Evolutionary conservation across 2,888 invertebrate genomes (phyloP), one percentile per base, ranked within the genome.

Genomic region (Drosophila phalerata): DNA sequence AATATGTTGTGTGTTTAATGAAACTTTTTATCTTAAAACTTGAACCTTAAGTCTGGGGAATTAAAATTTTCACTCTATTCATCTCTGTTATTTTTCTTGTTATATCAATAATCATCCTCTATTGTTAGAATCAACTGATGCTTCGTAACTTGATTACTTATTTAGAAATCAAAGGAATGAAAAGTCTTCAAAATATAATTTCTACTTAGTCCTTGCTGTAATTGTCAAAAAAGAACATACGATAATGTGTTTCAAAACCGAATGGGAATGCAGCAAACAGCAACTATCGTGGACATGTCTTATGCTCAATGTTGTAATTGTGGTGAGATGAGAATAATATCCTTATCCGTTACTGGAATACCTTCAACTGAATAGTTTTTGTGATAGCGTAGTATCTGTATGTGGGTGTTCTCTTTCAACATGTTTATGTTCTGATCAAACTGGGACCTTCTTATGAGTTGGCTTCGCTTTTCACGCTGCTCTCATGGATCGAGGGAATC

Each of bases 261-360:
- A 37, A 13, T 78, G 77, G 81, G 65, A 66, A 2, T 81, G 58
- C 55, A 67, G n/a, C 17, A 40, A 30, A 9, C 63, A 64, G 1
- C 66, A 77, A 37, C 22, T 81, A 11, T 48, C 34, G 5, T 73
- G 81, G 43, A 22, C 66, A 28, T 67, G 81, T 25, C 47, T 73
- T 0, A 62, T 77, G 73, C 66, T 78, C 11, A 73, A 78, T 28
- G 28, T 58, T 2, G 45, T 73, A 0, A 10, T 67, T 25, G 17
- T 58, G 78, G 78, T 78, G 81, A 67, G 75, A 19, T 4, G 6
- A 3, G 28, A 28, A 28, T 28, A 28, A 8, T 22, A 38, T 38
- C 15, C 5, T 2, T 4, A 34, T 5, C 3, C 11, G 17, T 3
- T 28, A 25, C 9, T 13, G 25, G 5, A 6, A n/a, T 37, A 4